Evolutionary conservation across 30 jellyfish, hydroid and myxozoan species (phyloP), one percentile per base, ranked within the genome.

Genomic region (Nemopilema nomurai): DNA sequence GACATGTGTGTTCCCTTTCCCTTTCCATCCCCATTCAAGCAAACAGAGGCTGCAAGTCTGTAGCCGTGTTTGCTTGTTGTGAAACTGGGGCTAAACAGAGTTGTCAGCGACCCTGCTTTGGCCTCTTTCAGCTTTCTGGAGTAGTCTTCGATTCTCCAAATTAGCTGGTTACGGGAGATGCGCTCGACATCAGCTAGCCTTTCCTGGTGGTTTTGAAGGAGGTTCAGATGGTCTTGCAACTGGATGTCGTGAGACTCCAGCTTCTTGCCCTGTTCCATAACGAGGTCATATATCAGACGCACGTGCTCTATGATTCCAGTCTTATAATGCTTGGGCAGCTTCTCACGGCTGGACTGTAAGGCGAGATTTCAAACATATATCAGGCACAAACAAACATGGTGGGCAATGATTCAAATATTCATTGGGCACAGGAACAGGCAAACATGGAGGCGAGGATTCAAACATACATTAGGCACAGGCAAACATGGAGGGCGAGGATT

Each of bases 1-100:
- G 99, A 94, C 77, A 94, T 81, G 80, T 94, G 99, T 27, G 99
- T 89, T 67, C 99, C 99, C 52, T 94, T 94, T 84, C 99, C 99
- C 74, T 94, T 94, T 16, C 99, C 99, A 89, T 94, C 99, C 26
- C 99, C 99, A 69, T 94, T 94, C 75, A 94, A 68, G 67, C 99
- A 94, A 20, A 90, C 89, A 31, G 99, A 94, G 0, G 99, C 99
- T 19, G 92, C 85, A 66, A 94, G 62, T 25, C 99, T 77, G 84
- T 94, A 94, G 7, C 99, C 99, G 66, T 94, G 99, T 51, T 89
- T 89, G 87, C 97, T 94, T 51, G 99, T 94, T 19, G 96, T 85
- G 73, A 94, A 94, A 25, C 98, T 95, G 52, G 99, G 99, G 76
- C 99, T 94, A 87, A 94, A 94, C 83, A 94, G 71, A 17, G 99